Evolutionary conservation across 2,888 invertebrate genomes (phyloP).

Genomic region (Phorcus lineatus): DNA sequence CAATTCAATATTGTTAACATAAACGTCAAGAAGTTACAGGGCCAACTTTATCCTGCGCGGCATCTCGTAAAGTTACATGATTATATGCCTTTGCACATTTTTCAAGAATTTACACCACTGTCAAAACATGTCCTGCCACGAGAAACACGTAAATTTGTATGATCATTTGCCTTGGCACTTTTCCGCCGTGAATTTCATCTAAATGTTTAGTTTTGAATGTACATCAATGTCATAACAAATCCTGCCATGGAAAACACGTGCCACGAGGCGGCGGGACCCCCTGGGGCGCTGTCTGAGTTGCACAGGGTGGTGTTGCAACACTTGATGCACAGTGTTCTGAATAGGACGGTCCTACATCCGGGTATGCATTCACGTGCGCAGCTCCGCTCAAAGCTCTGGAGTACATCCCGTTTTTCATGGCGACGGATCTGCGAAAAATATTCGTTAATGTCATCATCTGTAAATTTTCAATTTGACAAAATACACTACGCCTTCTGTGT

Average conservation of each 20-base stretch:
- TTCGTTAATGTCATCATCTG: too few species aligned
- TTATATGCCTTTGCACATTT: too few species aligned
- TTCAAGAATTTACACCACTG: too few species aligned
- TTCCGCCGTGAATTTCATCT: background rate
- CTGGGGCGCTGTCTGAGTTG: constrained; percentile 27
- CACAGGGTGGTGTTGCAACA: constrained; percentile 32
- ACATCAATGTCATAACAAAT: background rate
- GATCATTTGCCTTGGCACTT: background rate
- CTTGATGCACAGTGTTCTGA: constrained; percentile 23
- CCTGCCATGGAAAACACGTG: background rate
- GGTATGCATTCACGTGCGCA: constrained; percentile 30
- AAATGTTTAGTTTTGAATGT: background rate
- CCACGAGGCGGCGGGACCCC: background rate
- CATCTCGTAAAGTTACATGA: too few species aligned
- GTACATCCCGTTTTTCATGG: constrained; percentile 16
- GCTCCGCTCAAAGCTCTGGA: constrained; percentile 24
- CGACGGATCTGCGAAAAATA: constrained; percentile 24
- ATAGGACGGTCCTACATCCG: constrained; percentile 21
- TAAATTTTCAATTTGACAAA: too few species aligned
- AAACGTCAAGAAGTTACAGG: too few species aligned
- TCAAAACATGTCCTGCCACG: too few species aligned
- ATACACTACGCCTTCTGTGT: too few species aligned
- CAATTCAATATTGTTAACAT: too few species aligned
- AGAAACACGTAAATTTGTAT: background rate
- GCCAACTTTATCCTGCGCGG: too few species aligned